Base-by-base conservation (phyloP, 53 echinoderm and acorn worm genomes). In the Actinopyga echinites region DNA sequence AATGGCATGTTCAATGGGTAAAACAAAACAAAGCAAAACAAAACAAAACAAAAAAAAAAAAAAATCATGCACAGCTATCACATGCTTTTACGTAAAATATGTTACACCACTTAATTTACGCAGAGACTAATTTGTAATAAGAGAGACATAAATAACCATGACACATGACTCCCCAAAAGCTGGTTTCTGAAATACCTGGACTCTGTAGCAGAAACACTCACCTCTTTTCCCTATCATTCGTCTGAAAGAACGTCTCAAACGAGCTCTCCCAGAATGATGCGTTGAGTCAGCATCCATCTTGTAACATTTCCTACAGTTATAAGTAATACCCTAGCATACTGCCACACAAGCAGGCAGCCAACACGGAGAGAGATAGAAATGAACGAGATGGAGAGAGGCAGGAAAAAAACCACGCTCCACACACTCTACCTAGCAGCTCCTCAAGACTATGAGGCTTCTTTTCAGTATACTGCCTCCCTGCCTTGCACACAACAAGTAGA, bases 151-250 rank as follows among this genome's bases (percentile, higher is more conserved):
- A 49, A 49, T 49, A 15, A 49, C 49, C 17, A 13, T 49, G 49
- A 49, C 40, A 6, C 40, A 40, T 40, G 4, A 40, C 8, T 49
- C 49, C 13, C 2, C 13, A 49, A 49, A 49, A 49, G 8, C 13
- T 17, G 2, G 7, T 17, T 49, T 49, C 49, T 17, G 2, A 49
- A 13, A 17, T 49, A 49, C 13, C 2, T 49, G 2, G 49, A 17
- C 49, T 49, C 49, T 49, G n/a, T n/a, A n/a, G 17, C 25, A 63
- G 10, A 63, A 28, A 4, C 0, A 69, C 78, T 57, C 31, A 90
- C 90, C 90, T 90, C 82, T 85, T 65, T 80, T 83, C 19, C 90
- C 90, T 23, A 90, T 86, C 40, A 90, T 90, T 56, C 90, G 64
- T 57, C 90, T 64, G 53, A 90, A 90, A 30, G 90, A 90, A 17